phyloP scores from a whole-genome alignment of 2,888 invertebrate species.

The Dorcus parallelipipedus region DNA sequence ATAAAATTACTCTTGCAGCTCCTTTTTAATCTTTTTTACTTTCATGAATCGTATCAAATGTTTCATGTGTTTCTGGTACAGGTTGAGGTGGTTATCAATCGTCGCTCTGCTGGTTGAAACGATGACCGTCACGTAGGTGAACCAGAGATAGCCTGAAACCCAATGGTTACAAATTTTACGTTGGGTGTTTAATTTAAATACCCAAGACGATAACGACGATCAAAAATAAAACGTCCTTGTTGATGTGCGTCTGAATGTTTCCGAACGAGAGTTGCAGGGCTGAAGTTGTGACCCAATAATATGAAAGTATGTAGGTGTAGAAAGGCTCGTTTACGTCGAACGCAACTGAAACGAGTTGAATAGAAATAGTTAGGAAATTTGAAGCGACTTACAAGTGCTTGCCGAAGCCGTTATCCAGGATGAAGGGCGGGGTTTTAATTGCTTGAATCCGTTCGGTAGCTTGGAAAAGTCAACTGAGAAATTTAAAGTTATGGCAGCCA shows the following conservation, averaged over 20 bases:
- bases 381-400: conserved; percentile 5
- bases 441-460: background rate
- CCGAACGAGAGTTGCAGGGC: conserved; percentile 21
- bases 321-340: conserved; percentile 14
- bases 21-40: conserved; percentile 21
- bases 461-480: conserved; percentile 5
- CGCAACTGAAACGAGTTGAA: conserved; percentile 6
- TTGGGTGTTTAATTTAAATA: background rate
- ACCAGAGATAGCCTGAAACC: conserved; percentile 29
- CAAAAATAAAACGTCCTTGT: conserved; percentile 21
- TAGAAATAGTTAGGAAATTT: background rate
- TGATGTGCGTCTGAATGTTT: conserved; percentile 16
- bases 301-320: conserved; percentile 19
- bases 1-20: conserved; percentile 21
- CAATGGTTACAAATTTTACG: too few relatives aligned
- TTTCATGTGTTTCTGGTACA: conserved; percentile 31
- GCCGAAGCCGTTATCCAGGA: conserved; percentile 7
- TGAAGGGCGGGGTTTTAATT: background rate
- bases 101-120: conserved; percentile 28
- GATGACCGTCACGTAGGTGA: conserved; percentile 29
- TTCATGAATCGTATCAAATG: conserved; percentile 28
- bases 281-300: conserved; percentile 21
- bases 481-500: conserved; percentile 10
- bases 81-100: conserved; percentile 26
- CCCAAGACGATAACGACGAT: conserved; percentile 20